Evolutionary conservation across 2,797 vertebrate genomes (phyloP), one percentile per base, ranked within the genome.

Genomic region (Acipenser transmontanus): DNA sequence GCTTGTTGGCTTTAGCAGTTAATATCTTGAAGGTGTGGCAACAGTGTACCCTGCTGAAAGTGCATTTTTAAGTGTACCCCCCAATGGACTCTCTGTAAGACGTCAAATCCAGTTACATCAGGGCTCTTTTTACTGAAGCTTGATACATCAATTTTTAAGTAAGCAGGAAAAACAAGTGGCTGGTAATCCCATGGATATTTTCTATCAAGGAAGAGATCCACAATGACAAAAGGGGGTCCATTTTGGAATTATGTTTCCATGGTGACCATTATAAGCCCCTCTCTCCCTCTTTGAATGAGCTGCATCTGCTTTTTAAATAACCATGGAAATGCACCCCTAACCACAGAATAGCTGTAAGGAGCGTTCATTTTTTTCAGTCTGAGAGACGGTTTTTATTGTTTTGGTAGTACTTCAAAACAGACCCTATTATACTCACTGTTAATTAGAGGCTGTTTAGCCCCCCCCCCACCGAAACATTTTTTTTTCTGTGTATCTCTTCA

Each of bases 61-160:
- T 8, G 8, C 17, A 47, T 64, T 59, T 13, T 13, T 13, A 62
- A 51, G 34, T 60, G 50, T 51, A 13, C 49, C 57, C 63, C 63
- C 63, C 57, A 50, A 48, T 60, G 49, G 59, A 56, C 49, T 62
- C 63, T 81, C 79, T 66, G 65, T 74, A 66, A 79, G 81, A 78
- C 69, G 79, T 85, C 87, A 82, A 75, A 77, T 82, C 79, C 77
- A 73, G 86, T 89, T 85, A 84, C 64, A 74, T 83, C 82, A 86
- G 72, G 81, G 82, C 49, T 67, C 7, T 61, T 34, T 66, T 78
- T 80, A 80, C 82, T 79, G 83, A 85, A 56, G 80, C 81, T 84
- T 86, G 82, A 88, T 81, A 76, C 84, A 86, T 88, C 86, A 88
- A 88, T 88, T 87, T 89, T 89, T 86, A 82, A 87, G 80, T 74